Evolutionary conservation across 2,113 vertebrate species (phyloP), one percentile per base, ranked within the genome.

Genomic region (Cebus imitator): DNA sequence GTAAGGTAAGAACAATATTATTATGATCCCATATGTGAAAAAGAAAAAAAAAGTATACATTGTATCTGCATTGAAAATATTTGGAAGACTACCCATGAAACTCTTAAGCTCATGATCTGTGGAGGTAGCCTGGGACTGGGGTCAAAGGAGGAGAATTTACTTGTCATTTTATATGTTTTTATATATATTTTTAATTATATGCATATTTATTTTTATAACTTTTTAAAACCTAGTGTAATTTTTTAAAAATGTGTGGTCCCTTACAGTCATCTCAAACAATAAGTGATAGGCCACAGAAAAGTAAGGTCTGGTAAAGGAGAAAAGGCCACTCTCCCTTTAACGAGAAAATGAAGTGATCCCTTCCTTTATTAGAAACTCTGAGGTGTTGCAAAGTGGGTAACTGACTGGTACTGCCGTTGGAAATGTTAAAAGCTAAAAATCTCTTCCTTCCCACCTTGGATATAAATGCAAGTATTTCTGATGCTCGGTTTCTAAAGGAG

Each of bases 41-140:
- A 32, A 88, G 2, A 21, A 27, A 55, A 64, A 55, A 25, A 5
- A 90, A 16, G 32, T 30, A 43, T 6, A 64, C 48, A 30, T 2
- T 94, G 20, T n/a, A 64, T 72, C 75, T 89, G 55, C 18, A 66
- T 81, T 93, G 52, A 66, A 90, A 90, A 57, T 83, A 92, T 82
- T 72, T 83, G 30, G 55, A 87, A 95, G 57, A 37, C 85, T 87
- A 78, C 55, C 27, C 45, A 91, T 87, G 58, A 95, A 87, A 94
- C 8, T 55, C 13, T 37, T 87, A 61, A 78, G 90, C 18, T 57
- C n/a, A 27, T 70, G 35, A 86, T 8, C 17, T 82, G 45, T 82
- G 68, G 27, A 75, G 52, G 27, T 86, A 8, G 25, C 8, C 6
- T 52, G n/a, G 37, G 13, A 87, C 6, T 37, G 43, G 35, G n/a